Base-by-base conservation (phyloP, 2,888 invertebrate genomes). In the Caenorhabditis sp. region DNA sequence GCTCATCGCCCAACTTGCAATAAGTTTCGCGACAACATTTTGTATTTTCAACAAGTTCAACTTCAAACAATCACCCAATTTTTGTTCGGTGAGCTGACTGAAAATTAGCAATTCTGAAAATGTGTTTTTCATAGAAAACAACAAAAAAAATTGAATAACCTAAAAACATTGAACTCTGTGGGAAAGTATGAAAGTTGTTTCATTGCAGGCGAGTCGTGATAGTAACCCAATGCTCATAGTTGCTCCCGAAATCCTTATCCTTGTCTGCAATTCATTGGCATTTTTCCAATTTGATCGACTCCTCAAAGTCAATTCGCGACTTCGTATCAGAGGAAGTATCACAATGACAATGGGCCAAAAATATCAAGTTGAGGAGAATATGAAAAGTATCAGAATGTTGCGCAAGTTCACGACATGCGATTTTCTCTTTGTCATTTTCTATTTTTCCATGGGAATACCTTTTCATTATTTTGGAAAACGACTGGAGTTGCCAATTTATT, bases 341-440 rank as follows among this genome's bases (percentile, higher is more conserved):
- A 5, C 6, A 3, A 3, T 43, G 2, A 17, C 43, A 43, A 43
- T 65, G 53, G 59, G 65, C 8, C 61, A 69, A 27, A 69, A 69
- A 21, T 69, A 69, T 61, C 69, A 69, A 27, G 26, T 69, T 3
- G 64, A 69, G 31, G 69, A 69, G 50, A 69, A 69, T 57, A 23
- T 69, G 64, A 69, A 57, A 27, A 24, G 64, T 17, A 65, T 58
- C n/a, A 57, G 31, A 21, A 53, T 69, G 3, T 51, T 69, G 37
- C 19, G 61, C 50, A 64, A 51, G 0, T 65, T 69, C 23, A 69
- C 69, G 14, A 64, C 61, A 12, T 69, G 69, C n/a, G 69, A 69
- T 62, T 69, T 69, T 24, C 27, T 63, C 1, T 69, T 69, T 23
- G 64, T 69, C 24, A 5, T 69, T 24, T 21, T 64, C 19, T 69